Conservation (phyloP, 2,888 invertebrate genomes). For the Oxycera nigricornis region DNA sequence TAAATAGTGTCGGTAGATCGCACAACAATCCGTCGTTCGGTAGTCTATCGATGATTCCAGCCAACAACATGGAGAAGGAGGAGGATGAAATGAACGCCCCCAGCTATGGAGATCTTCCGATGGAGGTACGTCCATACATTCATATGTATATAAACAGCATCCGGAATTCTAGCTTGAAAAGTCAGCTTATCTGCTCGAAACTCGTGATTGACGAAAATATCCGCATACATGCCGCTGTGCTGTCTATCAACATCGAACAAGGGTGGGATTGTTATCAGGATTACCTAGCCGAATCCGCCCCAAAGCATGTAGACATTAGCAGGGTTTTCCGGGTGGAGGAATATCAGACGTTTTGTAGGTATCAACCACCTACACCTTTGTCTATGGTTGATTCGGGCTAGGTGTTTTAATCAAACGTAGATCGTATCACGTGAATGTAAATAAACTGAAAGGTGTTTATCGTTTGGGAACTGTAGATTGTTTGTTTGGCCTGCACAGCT, state of each 20-base stretch:
- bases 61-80: constrained; percentile 19
- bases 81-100: constrained; percentile 49
- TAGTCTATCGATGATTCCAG: too few relatives aligned
- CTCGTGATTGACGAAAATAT: background rate
- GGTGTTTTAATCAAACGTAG: background rate
- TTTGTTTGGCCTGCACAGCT: too few relatives aligned
- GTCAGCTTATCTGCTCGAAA: background rate
- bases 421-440: background rate
- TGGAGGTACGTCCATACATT: constrained; percentile 55
- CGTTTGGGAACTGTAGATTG: too few relatives aligned
- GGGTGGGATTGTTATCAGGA: too few relatives aligned
- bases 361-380: too few relatives aligned
- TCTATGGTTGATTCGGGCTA: background rate
- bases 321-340: background rate
- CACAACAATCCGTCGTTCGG: background rate
- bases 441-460: too few relatives aligned
- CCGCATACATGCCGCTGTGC: background rate
- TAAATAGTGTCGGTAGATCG: too few relatives aligned
- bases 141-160: constrained; percentile 1
- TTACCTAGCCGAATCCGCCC: too few relatives aligned
- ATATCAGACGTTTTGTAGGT: background rate
- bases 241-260: background rate
- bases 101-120: constrained; percentile 57
- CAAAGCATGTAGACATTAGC: too few relatives aligned
- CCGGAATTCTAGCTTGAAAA: background rate